These are phyloP conservation scores for Meganola albula DNA, from an alignment of 2,888 invertebrate species.

Conservation along the genomic window DNA sequence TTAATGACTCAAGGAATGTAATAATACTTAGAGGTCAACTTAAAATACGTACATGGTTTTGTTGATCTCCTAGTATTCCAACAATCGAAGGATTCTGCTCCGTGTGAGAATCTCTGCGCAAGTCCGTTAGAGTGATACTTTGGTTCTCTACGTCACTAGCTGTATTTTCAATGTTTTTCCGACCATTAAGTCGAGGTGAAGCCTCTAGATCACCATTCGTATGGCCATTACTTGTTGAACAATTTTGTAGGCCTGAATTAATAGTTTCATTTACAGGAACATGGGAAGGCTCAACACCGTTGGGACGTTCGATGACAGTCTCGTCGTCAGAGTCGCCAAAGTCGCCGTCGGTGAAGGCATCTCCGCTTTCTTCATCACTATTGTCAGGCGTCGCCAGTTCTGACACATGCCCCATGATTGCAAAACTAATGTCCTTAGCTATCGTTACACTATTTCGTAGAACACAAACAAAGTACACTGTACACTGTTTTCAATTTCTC, in stretches of 20 bases:
- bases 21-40: too few relatives aligned
- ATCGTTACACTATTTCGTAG: conserved; percentile 39
- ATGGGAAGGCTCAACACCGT: conserved; percentile 29
- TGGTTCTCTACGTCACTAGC: conserved; percentile 37
- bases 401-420: conserved; percentile 53
- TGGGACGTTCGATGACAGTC: conserved; percentile 38
- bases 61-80: conserved; percentile 73
- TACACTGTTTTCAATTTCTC: conserved; percentile 49
- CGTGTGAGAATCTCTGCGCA: conserved; percentile 56
- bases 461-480: conserved; percentile 43
- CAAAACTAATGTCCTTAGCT: conserved; percentile 28
- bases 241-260: conserved; percentile 43
- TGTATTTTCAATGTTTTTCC: conserved; percentile 34
- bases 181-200: conserved; percentile 38
- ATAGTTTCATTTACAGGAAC: conserved; percentile 57
- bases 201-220: conserved; percentile 27
- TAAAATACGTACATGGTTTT: conserved; percentile 71
- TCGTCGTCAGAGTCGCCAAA: conserved; percentile 66
- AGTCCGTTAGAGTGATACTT: conserved; percentile 34
- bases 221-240: conserved; percentile 28
- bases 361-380: conserved; percentile 65
- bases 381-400: conserved; percentile 57
- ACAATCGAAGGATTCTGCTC: conserved; percentile 70
- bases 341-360: conserved; percentile 68
- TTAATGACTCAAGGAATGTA: too few relatives aligned